Percentiles rank a stretch among this genome's conserved stretches.
Evolutionary conservation across 2,888 invertebrate genomes (phyloP).

Genomic region (Nowickia ferox): DNA sequence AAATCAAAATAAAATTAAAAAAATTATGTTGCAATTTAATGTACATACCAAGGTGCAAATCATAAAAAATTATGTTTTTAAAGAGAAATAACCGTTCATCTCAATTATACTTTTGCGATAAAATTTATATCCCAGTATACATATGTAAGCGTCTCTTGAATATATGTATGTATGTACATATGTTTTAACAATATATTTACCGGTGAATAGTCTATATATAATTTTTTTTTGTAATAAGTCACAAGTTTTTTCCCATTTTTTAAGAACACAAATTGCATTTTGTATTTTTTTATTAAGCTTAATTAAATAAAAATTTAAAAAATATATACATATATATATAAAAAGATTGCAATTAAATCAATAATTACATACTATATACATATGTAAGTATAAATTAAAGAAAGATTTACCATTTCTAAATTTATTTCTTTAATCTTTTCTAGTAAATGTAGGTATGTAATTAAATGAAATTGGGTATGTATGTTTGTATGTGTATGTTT

Average conservation of each 20-base stretch:
- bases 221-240: too few relatives aligned
- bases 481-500: not conserved
- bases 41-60: not conserved
- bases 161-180: too few relatives aligned
- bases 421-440: not conserved
- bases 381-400: not conserved
- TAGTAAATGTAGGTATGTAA: not conserved
- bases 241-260: too few relatives aligned
- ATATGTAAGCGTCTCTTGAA: too few relatives aligned
- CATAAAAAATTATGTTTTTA: not conserved
- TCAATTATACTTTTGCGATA: not conserved
- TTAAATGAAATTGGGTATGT: not conserved
- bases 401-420: not conserved
- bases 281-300: too few relatives aligned
- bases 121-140: too few relatives aligned
- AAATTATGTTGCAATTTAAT: conserved; percentile 33
- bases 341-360: conserved; percentile 28
- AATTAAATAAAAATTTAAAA: too few relatives aligned
- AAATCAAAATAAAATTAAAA: conserved; percentile 25
- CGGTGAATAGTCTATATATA: too few relatives aligned
- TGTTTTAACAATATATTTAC: too few relatives aligned
- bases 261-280: too few relatives aligned
- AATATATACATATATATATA: conserved; percentile 31
- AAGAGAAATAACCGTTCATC: not conserved
- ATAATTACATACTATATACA: too few relatives aligned